Evolutionary conservation across 2,113 vertebrate species (phyloP).

Genomic region (Apodemus speciosus): DNA sequence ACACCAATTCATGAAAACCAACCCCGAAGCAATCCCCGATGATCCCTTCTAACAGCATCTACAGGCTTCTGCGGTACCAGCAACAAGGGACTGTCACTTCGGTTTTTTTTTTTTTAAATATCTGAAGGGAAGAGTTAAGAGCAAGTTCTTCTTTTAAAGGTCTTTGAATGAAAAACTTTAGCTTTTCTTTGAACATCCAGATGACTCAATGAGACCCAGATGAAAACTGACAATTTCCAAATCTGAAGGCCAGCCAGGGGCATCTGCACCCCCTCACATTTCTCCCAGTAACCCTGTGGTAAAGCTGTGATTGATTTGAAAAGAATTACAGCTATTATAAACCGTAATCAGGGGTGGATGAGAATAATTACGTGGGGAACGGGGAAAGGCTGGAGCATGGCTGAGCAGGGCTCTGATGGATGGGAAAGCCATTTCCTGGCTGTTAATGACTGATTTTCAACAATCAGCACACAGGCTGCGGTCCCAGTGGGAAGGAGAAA

Average conservation of each 20-base stretch:
- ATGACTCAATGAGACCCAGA: slow-evolving; percentile 80
- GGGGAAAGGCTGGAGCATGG: slow-evolving; percentile 81
- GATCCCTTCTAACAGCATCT: background rate
- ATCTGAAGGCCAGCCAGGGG: slow-evolving; percentile 76
- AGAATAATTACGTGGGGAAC: slow-evolving; percentile 86
- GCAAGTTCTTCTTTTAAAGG: slow-evolving; percentile 23
- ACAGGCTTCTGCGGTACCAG: slow-evolving; percentile 45
- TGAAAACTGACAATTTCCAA: slow-evolving; percentile 72
- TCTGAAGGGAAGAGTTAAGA: slow-evolving; percentile 59
- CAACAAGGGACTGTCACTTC: slow-evolving; percentile 38
- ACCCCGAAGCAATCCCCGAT: background rate
- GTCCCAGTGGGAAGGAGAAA: slow-evolving; percentile 72
- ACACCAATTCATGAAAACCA: background rate
- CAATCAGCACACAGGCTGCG: slow-evolving; percentile 83
- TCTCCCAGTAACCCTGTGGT: slow-evolving; percentile 82
- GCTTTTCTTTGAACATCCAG: slow-evolving; percentile 76
- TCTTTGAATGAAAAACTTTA: slow-evolving; percentile 70
- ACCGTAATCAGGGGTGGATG: slow-evolving; percentile 86
- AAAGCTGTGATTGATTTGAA: slow-evolving; percentile 86
- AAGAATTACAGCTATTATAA: slow-evolving; percentile 89
- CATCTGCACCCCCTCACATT: slow-evolving; percentile 80
- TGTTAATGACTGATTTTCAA: slow-evolving; percentile 87
- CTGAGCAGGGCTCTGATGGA: slow-evolving; percentile 88
- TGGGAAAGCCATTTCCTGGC: slow-evolving; percentile 88
- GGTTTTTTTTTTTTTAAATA: slow-evolving; percentile 53